Conservation (phyloP, 2,888 invertebrate species). For the Saturnia japonica region DNA sequence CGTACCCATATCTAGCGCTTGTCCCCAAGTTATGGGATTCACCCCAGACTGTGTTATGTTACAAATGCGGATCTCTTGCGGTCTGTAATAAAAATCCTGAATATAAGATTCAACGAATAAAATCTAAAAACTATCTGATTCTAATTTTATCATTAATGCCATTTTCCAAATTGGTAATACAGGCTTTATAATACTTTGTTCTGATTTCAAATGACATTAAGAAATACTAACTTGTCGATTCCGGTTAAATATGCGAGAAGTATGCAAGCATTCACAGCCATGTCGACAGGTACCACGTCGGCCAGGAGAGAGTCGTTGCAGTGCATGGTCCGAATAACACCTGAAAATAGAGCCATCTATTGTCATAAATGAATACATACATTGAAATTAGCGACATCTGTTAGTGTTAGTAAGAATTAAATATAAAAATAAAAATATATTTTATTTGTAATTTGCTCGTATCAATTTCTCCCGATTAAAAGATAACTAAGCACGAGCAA, state of each 20-base stretch:
- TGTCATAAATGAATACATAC: not conserved
- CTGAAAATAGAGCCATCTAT: constrained; percentile 40
- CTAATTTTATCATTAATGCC: no score
- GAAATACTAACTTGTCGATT: constrained; percentile 55
- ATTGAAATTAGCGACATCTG: not conserved
- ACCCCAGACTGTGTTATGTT: constrained; percentile 90
- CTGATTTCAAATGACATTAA: no score
- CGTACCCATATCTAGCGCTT: constrained; percentile 87
- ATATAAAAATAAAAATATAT: no score
- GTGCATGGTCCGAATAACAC: constrained; percentile 92
- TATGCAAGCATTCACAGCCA: constrained; percentile 90
- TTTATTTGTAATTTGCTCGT: no score
- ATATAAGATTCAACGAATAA: no score
- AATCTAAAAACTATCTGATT: no score
- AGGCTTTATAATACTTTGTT: no score
- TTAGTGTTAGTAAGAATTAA: not conserved
- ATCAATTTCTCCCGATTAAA: no score
- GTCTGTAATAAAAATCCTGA: constrained; percentile 54
- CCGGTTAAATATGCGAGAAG: constrained; percentile 86
- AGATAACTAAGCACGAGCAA: no score
- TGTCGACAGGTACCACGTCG: constrained; percentile 90
- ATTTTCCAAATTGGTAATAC: no score
- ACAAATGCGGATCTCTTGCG: constrained; percentile 82
- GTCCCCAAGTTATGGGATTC: constrained; percentile 93
- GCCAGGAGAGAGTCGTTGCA: constrained; percentile 83